Evolutionary conservation across 2,113 vertebrate genomes (phyloP), one percentile per base, ranked within the genome.

Genomic region (Myotis davidii): DNA sequence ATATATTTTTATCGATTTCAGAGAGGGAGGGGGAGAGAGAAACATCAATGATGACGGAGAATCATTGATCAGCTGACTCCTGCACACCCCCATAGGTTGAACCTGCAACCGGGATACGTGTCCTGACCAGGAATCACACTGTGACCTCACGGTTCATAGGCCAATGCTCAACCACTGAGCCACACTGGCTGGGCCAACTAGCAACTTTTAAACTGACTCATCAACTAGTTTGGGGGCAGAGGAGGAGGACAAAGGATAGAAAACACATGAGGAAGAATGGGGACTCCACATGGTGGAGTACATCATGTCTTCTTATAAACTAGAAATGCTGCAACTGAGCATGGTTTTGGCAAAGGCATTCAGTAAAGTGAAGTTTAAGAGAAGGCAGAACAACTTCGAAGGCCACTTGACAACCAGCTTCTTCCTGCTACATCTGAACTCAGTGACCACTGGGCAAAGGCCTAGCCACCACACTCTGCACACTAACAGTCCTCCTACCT

Each of bases 221-320:
- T 34, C 18, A n/a, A 9, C 23, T 37, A 18, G 29, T 3, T 13
- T 10, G 45, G 59, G 29, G 20, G 0, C 0, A 12, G 1, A 0
- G 9, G 27, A 13, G 18, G 9, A 23, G 1, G 37, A 25, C 9
- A 5, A 32, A 25, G 39, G 52, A 48, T 42, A 65, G 11, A 5
- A 52, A 18, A 42, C 23, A 18, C 59, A 2, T 13, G 17, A 65
- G 16, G 23, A 23, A 37, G 29, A 20, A 34, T 2, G 0, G 42
- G 61, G 14, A 27, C 34, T 37, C 10, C 10, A 29, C 14, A 39
- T 0, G 1, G 64, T 14, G 42, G 42, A 61, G 9, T 9, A 21
- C 16, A 5, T 0, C 14, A 27, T 0, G 0, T 37, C 48, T 48
- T 45, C 56, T 3, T 0, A 4, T 8, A 27, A n/a, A 50, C 18